Evolutionary conservation across 2,113 vertebrate genomes (phyloP).

Genomic region (Camelus dromedarius): DNA sequence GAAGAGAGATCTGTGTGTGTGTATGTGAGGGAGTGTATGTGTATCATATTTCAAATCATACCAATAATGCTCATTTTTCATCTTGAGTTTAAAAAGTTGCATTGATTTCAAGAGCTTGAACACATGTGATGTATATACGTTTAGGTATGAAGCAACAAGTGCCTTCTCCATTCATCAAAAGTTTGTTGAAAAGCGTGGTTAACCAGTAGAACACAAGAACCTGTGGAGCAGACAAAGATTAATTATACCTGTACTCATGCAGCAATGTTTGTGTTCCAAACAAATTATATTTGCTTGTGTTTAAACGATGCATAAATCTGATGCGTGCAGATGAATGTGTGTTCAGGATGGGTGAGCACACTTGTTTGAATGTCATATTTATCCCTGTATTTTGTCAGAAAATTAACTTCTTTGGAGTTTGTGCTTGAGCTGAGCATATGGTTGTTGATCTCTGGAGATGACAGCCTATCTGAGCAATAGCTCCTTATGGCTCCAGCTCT

Average conservation of each 20-base stretch:
- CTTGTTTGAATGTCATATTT: conserved; percentile 99
- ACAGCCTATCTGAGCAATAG: conserved; percentile 99
- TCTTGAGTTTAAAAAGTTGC: not conserved
- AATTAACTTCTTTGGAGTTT: conserved; percentile 99
- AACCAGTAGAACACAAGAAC: conserved; percentile 84
- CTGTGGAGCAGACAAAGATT: conserved; percentile 90
- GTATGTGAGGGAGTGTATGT: not conserved
- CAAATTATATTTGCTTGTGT: conserved; percentile 95
- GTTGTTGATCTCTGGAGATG: conserved; percentile 99
- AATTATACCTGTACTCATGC: conserved; percentile 91
- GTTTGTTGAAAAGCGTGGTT: conserved; percentile 86
- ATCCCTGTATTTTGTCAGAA: conserved; percentile 99
- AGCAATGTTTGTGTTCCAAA: conserved; percentile 93
- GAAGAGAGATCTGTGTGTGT: not conserved
- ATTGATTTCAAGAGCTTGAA: not conserved
- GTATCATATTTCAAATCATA: not conserved
- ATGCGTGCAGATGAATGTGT: conserved; percentile 93
- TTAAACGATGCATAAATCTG: conserved; percentile 94
- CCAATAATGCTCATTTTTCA: conserved; percentile 4
- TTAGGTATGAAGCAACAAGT: conserved; percentile 84
- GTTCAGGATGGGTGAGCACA: conserved; percentile 99
- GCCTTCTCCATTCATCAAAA: conserved; percentile 84
- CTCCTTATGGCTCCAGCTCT: conserved; percentile 97
- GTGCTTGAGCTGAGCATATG: conserved; percentile 99
- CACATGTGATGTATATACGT: not conserved